Conservation (phyloP, 2,113 vertebrate genomes). For the Antechinus stuartii region DNA sequence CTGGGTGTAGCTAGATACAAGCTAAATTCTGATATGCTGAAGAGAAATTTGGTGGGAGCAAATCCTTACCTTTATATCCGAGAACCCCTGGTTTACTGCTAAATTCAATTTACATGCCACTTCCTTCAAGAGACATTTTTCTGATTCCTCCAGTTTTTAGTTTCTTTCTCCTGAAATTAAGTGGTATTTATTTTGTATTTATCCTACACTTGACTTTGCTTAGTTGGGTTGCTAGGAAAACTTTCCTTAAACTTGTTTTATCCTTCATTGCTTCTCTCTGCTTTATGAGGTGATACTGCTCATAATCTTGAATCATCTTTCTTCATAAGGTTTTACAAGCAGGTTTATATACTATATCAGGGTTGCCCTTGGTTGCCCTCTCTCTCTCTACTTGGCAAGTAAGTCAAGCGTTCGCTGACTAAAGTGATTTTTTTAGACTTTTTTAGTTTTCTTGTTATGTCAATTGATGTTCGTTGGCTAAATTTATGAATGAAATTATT, state of each 20-base stretch:
- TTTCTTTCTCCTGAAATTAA: background rate
- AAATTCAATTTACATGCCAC: background rate
- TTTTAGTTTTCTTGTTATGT: background rate
- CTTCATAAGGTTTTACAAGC: conserved; percentile 1
- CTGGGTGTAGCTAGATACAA: background rate
- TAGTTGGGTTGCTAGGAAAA: background rate
- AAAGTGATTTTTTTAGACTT: background rate
- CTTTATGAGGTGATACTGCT: background rate
- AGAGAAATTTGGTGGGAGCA: background rate
- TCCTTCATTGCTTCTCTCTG: background rate
- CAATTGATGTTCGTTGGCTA: background rate
- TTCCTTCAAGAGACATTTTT: background rate
- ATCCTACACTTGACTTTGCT: conserved; percentile 3
- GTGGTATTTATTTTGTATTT: background rate
- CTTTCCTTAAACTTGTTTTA: background rate
- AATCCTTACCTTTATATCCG: background rate
- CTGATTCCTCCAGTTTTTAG: background rate
- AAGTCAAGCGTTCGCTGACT: background rate
- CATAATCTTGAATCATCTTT: conserved; percentile 8
- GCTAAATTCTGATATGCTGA: background rate
- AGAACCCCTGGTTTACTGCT: background rate
- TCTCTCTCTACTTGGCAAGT: background rate
- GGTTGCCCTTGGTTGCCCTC: background rate
- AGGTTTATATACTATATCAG: background rate
- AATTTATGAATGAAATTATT: background rate